Evolutionary conservation across 2,888 invertebrate species (phyloP), one percentile per base, ranked within the genome.

Genomic region (Athalia cordata): DNA sequence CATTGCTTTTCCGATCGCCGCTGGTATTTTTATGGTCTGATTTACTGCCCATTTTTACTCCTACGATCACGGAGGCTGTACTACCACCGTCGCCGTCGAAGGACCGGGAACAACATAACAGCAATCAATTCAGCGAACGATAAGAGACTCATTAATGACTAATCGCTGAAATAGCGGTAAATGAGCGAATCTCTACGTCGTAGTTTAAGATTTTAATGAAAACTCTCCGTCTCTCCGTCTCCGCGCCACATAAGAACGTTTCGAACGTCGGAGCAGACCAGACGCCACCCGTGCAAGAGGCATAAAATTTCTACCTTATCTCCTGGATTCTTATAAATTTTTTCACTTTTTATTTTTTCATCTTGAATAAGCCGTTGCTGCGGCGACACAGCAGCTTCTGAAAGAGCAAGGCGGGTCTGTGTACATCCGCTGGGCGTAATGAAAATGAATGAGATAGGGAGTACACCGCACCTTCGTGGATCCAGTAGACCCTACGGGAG

Each of bases 371-470:
- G 29, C 29, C 29, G 29, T 29, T 2, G 29, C 29, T 29, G 29
- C 29, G 29, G 29, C 29, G 29, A 29, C 29, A 29, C 29, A 29
- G 29, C 29, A 29, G 29, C 29, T 29, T 29, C 29, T 13, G 45
- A n/a, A 47, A 47, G 59, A 72, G 62, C 8, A 45, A n/a, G 3
- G 7, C 13, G 72, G 59, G 3, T 29, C 7, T 5, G 15, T 8
- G 59, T 8, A 13, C 72, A 5, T 70, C 45, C n/a, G 7, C 52
- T 64, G 47, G 64, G 47, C 45, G 64, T 81, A 83, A 85, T 83
- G 85, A 81, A 84, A 84, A 86, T 83, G 81, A 85, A 86, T 84
- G 85, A 85, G 86, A 83, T 78, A 76, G 15, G 47, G 72, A 72
- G 59, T 78, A 77, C 80, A 81, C 81, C 81, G 81, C 81, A 80